Evolutionary conservation across 2,888 invertebrate species (phyloP).

Genomic region (Lamellibrachia columna): DNA sequence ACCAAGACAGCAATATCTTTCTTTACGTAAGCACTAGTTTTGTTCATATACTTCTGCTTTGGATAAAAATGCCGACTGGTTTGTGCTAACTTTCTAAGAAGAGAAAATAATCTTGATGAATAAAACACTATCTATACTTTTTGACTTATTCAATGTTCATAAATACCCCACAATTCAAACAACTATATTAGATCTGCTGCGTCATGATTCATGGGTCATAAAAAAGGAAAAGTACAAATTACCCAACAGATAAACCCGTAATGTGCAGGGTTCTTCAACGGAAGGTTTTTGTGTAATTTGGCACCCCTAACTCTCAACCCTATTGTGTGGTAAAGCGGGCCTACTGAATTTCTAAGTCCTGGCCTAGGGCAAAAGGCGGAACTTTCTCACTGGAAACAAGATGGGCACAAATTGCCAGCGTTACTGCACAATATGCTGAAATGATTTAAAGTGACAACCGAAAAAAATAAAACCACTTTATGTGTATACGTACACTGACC

Average conservation of each 20-base stretch:
- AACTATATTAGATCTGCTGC: neutral
- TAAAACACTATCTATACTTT: neutral
- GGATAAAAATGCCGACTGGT: neutral
- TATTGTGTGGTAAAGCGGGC: neutral
- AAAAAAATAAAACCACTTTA: neutral
- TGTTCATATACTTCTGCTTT: neutral
- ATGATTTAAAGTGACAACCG: conserved; percentile 5
- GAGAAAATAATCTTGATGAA: neutral
- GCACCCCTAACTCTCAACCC: neutral
- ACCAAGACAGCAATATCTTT: neutral
- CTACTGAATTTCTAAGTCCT: neutral
- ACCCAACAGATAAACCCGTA: neutral
- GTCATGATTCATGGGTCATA: conserved; percentile 11
- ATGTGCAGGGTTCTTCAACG: neutral
- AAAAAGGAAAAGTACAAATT: neutral
- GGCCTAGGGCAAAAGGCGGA: neutral
- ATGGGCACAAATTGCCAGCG: neutral
- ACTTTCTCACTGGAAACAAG: neutral
- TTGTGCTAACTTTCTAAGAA: neutral
- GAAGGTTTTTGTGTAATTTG: neutral
- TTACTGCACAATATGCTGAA: neutral
- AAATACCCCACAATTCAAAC: neutral
- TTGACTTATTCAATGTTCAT: neutral
- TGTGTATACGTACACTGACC: neutral
- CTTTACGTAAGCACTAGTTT: neutral